Evolutionary conservation across 2,113 vertebrate genomes (phyloP).

Genomic region (Nansenia antarctica): DNA sequence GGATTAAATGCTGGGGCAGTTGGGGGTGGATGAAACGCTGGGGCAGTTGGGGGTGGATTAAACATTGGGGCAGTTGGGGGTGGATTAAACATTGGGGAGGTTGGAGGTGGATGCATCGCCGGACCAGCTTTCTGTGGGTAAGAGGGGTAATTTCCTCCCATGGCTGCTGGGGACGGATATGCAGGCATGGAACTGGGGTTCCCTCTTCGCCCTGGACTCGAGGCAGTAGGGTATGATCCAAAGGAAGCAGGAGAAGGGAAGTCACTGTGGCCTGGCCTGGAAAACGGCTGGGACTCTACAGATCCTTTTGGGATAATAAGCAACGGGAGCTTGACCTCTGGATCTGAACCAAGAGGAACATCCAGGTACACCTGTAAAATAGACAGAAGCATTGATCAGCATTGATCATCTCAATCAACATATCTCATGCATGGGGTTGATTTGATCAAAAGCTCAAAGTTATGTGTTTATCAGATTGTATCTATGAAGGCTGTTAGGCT

Average conservation of each 20-base stretch:
- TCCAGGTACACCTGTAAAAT: conserved; percentile 68
- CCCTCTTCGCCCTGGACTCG: neutral
- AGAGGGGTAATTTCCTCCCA: conserved; percentile 18
- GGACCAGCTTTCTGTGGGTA: conserved; percentile 29
- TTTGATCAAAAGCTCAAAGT: neutral
- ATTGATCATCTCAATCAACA: too few species aligned
- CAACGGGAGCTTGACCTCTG: conserved; percentile 60
- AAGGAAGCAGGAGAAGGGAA: conserved; percentile 26
- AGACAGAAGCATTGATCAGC: conserved; percentile 8
- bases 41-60: neutral
- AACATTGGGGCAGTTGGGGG: neutral
- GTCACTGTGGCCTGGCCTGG: conserved; percentile 34
- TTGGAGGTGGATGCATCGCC: conserved; percentile 4
- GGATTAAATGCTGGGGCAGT: conserved; percentile 17
- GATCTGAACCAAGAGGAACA: conserved; percentile 68
- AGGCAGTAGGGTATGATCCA: conserved; percentile 24
- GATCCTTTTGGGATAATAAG: conserved; percentile 44
- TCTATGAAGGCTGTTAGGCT: too few species aligned
- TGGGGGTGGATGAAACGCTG: neutral
- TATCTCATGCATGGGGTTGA: too few species aligned
- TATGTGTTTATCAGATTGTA: too few species aligned
- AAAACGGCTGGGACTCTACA: conserved; percentile 5
- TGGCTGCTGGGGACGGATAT: conserved; percentile 2
- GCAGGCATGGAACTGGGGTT: conserved; percentile 23
- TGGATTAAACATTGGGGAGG: conserved; percentile 12